These are phyloP conservation scores for Aculops lycopersici DNA, from an alignment of 1,140 invertebrate genomes.

Conservation along the genomic window DNA sequence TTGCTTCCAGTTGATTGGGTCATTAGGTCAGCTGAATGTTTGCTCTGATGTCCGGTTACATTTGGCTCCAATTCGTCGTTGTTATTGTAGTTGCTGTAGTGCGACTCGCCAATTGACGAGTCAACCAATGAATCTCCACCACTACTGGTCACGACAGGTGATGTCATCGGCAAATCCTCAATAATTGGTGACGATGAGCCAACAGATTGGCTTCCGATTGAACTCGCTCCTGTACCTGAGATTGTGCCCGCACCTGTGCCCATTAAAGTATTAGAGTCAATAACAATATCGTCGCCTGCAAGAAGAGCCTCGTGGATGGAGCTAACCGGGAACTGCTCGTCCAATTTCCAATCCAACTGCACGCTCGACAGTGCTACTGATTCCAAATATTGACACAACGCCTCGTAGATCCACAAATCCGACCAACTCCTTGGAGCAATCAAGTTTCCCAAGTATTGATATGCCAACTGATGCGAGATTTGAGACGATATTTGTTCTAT, in stretches of 20 bases:
- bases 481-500: not conserved
- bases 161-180: too few species aligned
- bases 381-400: not conserved
- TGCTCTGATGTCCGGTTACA: too few species aligned
- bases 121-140: too few species aligned
- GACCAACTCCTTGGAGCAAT: not conserved
- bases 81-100: too few species aligned
- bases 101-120: too few species aligned
- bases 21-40: too few species aligned
- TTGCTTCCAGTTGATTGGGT: too few species aligned
- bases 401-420: not conserved
- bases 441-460: not conserved
- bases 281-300: not conserved
- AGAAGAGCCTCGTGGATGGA: not conserved
- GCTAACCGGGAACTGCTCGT: not conserved
- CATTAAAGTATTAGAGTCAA: not conserved
- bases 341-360: not conserved
- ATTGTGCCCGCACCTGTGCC: not conserved
- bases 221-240: not conserved
- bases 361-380: not conserved
- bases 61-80: too few species aligned
- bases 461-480: not conserved
- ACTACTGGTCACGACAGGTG: too few species aligned
- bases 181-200: not conserved
- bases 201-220: not conserved